A percentile compares a stretch with the other conserved stretches of the same genome.
Evolutionary conservation across 2,113 vertebrate genomes (phyloP).

Genomic region (Pelecanoides urinatrix): DNA sequence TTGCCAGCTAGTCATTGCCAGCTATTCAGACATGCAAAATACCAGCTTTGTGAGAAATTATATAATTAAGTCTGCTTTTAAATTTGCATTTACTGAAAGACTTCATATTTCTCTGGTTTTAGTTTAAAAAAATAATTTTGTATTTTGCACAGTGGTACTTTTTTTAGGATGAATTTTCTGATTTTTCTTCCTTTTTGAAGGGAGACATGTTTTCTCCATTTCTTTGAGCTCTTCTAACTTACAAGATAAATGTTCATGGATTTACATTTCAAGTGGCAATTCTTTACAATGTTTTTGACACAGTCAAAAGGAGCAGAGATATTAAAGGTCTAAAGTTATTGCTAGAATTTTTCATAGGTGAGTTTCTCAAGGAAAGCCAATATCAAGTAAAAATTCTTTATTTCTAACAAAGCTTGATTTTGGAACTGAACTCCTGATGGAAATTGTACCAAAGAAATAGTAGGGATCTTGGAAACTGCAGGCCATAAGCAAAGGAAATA

Average conservation of each 20-base stretch:
- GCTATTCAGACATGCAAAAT: neutral
- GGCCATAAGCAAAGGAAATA: neutral
- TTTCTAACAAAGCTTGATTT: neutral
- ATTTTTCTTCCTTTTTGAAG: neutral
- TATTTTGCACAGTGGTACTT: neutral
- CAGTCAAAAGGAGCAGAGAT: neutral
- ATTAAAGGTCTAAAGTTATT: neutral
- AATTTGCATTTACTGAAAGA: neutral
- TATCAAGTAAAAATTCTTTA: neutral
- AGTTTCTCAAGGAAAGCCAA: neutral
- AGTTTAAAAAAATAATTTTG: neutral
- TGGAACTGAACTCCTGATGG: neutral
- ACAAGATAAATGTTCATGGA: neutral
- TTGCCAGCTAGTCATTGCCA: neutral
- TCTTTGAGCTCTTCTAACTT: neutral
- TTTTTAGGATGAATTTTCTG: neutral
- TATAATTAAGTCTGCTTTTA: neutral
- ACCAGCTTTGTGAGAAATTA: neutral
- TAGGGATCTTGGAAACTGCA: neutral
- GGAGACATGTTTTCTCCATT: neutral
- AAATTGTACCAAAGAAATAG: neutral
- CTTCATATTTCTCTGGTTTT: neutral
- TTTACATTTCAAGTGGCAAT: neutral
- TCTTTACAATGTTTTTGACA: neutral
- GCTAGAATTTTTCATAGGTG: neutral